phyloP scores from a whole-genome alignment of 2,797 vertebrate genomes.

The Megalops cyprinoides region DNA sequence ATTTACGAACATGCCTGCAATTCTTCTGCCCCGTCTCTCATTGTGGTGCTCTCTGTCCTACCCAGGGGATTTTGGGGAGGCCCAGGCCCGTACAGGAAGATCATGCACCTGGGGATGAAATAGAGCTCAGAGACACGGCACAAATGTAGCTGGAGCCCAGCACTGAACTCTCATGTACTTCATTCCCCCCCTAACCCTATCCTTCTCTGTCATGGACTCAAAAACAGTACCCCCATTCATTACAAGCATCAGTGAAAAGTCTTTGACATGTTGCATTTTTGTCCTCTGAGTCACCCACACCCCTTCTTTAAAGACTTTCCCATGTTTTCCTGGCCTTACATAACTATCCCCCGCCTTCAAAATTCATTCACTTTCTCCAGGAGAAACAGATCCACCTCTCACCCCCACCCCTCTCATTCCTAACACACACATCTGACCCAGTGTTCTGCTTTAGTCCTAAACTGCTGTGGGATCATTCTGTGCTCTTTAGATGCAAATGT shows the following conservation, averaged over 20 bases:
- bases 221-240: background rate
- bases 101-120: conserved; percentile 90
- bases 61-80: conserved; percentile 93
- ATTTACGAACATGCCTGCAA: no score
- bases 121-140: conserved; percentile 55
- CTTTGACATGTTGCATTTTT: background rate
- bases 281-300: background rate
- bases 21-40: no score
- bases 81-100: conserved; percentile 85
- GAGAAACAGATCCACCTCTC: background rate
- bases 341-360: background rate
- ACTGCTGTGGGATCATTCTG: background rate
- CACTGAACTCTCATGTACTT: background rate
- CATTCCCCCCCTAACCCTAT: no score
- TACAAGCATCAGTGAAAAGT: background rate
- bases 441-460: background rate
- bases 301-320: background rate
- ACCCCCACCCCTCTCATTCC: background rate
- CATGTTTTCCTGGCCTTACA: background rate
- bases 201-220: background rate
- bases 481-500: background rate
- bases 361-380: background rate
- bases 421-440: background rate
- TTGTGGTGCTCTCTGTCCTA: conserved; percentile 48
- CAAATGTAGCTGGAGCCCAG: background rate